These are phyloP conservation scores for Catharus ustulatus DNA, from an alignment of 2,797 vertebrate genomes.

Conservation along the genomic window DNA sequence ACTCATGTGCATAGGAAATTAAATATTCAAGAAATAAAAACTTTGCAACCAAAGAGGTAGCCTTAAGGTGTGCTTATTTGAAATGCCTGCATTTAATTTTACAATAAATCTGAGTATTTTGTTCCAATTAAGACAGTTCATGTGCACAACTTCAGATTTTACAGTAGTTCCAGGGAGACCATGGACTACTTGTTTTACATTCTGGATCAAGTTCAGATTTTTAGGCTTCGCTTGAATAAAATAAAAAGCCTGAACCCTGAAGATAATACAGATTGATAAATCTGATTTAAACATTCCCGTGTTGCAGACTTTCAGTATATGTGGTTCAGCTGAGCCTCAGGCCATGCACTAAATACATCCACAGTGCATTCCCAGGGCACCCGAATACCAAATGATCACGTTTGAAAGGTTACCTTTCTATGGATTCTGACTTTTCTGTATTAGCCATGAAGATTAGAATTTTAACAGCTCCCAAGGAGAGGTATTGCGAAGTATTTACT, in stretches of 20 bases:
- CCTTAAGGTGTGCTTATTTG: slow-evolving; percentile 72
- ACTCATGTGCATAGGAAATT: slow-evolving; percentile 70
- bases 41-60: slow-evolving; percentile 46
- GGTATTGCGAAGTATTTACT: slow-evolving; percentile 63
- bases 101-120: slow-evolving; percentile 66
- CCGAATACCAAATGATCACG: slow-evolving; percentile 62
- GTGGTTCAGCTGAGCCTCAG: slow-evolving; percentile 63
- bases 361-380: slow-evolving; percentile 58
- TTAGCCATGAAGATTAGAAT: slow-evolving; percentile 67
- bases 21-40: slow-evolving; percentile 73
- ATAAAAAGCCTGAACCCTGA: slow-evolving; percentile 67
- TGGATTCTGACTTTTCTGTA: slow-evolving; percentile 67
- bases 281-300: slow-evolving; percentile 64
- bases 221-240: slow-evolving; percentile 62
- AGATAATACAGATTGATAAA: slow-evolving; percentile 75
- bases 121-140: slow-evolving; percentile 68
- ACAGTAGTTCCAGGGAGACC: slow-evolving; percentile 69
- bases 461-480: slow-evolving; percentile 69
- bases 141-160: slow-evolving; percentile 60
- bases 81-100: slow-evolving; percentile 70
- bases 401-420: slow-evolving; percentile 70
- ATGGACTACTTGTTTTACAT: slow-evolving; percentile 69
- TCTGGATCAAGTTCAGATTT: slow-evolving; percentile 75
- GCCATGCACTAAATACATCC: slow-evolving; percentile 65
- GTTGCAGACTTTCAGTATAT: slow-evolving; percentile 62